A percentile compares a stretch with the other conserved stretches of the same genome.
These are phyloP conservation scores for Oncorhynchus keta DNA, from an alignment of 2,113 vertebrate species.

Conservation along the genomic window DNA sequence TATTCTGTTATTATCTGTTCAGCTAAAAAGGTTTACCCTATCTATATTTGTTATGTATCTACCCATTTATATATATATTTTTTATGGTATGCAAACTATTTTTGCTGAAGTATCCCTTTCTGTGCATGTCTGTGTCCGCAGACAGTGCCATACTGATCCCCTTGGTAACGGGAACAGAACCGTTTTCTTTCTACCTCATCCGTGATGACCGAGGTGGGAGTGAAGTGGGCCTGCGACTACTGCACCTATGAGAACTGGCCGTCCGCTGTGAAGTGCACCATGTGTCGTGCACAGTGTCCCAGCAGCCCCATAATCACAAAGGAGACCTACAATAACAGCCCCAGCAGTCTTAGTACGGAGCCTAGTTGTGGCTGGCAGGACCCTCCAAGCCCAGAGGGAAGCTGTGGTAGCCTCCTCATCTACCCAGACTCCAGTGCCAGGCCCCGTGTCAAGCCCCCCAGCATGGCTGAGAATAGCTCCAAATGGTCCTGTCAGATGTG, in stretches of 20 bases:
- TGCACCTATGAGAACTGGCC: constrained; percentile 96
- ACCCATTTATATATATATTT: neutral
- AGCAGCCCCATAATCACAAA: constrained; percentile 91
- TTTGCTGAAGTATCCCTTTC: neutral
- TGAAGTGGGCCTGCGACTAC: constrained; percentile 95
- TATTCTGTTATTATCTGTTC: too few species aligned
- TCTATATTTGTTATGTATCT: neutral
- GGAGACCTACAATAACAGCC: constrained; percentile 86
- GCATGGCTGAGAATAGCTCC: constrained; percentile 80
- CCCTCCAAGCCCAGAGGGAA: constrained; percentile 79
- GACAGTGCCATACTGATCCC: constrained; percentile 10
- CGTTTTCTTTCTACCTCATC: constrained; percentile 32
- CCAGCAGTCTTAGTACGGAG: constrained; percentile 76
- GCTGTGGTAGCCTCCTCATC: constrained; percentile 82
- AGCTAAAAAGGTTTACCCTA: too few species aligned
- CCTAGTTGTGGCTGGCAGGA: constrained; percentile 78
- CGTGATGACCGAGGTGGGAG: constrained; percentile 91
- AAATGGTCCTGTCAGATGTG: constrained; percentile 99
- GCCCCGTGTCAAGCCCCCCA: constrained; percentile 83
- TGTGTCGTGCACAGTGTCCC: constrained; percentile 90
- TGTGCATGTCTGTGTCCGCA: constrained; percentile 9
- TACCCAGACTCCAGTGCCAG: constrained; percentile 94
- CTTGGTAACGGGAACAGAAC: constrained; percentile 35
- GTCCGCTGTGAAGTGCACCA: constrained; percentile 91
- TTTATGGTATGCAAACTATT: too few species aligned